These are phyloP conservation scores for Hystrix brachyura DNA, from an alignment of 2,113 vertebrate species.

Conservation along the genomic window DNA sequence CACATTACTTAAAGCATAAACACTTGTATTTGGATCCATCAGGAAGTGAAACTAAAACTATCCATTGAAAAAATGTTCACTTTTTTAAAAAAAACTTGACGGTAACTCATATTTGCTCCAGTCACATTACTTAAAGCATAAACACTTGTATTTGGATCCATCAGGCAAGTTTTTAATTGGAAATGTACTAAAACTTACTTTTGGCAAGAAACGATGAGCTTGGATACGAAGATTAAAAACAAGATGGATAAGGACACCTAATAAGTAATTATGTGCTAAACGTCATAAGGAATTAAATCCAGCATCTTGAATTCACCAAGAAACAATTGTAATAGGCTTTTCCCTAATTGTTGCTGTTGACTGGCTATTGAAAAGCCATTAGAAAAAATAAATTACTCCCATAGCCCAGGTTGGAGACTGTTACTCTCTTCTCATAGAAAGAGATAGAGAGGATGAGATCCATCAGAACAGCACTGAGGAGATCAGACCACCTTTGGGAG, in stretches of 20 bases:
- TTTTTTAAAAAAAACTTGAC: background rate
- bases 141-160: slow-evolving; percentile 36
- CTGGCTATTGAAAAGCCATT: background rate
- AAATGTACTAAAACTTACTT: background rate
- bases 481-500: background rate
- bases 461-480: background rate
- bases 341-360: background rate
- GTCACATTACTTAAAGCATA: background rate
- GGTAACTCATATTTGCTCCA: background rate
- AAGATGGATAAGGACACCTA: background rate
- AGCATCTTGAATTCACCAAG: background rate
- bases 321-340: background rate
- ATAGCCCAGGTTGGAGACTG: background rate
- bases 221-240: background rate
- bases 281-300: background rate
- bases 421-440: background rate
- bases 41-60: slow-evolving; percentile 25
- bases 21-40: no score
- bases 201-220: background rate
- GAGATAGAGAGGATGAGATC: background rate
- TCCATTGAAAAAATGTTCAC: background rate
- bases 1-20: no score
- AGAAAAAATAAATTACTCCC: background rate
- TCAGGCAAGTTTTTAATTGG: slow-evolving; percentile 22
- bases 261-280: background rate